These are phyloP conservation scores for Centroberyx gerrardi DNA, from an alignment of 2,797 vertebrate species.

Conservation along the genomic window DNA sequence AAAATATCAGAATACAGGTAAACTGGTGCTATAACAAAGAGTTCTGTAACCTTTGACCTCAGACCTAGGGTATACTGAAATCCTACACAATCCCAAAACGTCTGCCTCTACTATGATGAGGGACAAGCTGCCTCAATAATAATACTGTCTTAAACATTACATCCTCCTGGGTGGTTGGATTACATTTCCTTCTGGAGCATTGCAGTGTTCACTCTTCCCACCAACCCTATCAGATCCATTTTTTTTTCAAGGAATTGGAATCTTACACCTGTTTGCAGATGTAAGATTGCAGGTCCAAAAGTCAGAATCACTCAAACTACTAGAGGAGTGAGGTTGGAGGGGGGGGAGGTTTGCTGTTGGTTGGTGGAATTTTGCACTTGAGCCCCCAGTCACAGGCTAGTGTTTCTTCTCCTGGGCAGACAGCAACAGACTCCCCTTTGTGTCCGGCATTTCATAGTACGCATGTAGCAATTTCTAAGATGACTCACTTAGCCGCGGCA, in stretches of 20 bases:
- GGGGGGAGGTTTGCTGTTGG: neutral
- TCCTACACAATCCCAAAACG: neutral
- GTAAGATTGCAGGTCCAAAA: slow-evolving; percentile 65
- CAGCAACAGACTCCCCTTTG: slow-evolving; percentile 82
- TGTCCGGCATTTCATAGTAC: slow-evolving; percentile 72
- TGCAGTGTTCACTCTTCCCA: slow-evolving; percentile 21
- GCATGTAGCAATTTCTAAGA: slow-evolving; percentile 81
- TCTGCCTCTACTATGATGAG: neutral
- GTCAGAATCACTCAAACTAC: slow-evolving; percentile 69
- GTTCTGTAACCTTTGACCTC: slow-evolving; percentile 8
- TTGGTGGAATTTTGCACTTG: slow-evolving; percentile 76
- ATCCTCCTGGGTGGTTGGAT: slow-evolving; percentile 7
- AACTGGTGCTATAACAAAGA: neutral
- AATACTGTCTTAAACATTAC: neutral
- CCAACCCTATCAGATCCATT: slow-evolving; percentile 30
- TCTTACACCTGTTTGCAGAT: slow-evolving; percentile 63
- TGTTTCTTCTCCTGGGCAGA: slow-evolving; percentile 73
- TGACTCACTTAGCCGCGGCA: slow-evolving; percentile 74
- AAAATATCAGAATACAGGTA: neutral
- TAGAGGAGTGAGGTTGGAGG: slow-evolving; percentile 48
- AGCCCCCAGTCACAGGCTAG: slow-evolving; percentile 75
- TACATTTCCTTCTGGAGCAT: slow-evolving; percentile 9
- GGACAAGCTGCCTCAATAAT: slow-evolving; percentile 8
- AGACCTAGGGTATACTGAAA: neutral
- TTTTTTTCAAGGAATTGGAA: slow-evolving; percentile 50